Conservation (phyloP, 37 sponge, comb jelly and placozoan species). For the Spongia lamella region DNA sequence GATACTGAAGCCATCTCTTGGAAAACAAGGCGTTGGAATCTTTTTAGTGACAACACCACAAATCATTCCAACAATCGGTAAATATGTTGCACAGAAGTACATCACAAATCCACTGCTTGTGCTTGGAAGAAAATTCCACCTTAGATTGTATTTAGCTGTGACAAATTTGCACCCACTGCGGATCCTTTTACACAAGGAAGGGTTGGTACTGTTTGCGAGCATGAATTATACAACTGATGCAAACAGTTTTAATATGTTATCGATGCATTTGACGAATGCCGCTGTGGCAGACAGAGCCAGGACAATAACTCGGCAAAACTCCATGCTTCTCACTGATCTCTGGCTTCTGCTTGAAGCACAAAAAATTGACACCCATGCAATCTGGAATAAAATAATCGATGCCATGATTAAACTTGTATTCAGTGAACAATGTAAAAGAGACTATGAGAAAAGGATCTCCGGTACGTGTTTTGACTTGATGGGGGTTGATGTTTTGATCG, state of each 20-base stretch:
- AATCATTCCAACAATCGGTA: constrained; percentile 39
- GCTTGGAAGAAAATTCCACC: constrained; percentile 76
- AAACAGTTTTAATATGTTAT: constrained; percentile 24
- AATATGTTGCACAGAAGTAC: constrained; percentile 72
- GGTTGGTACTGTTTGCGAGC: constrained; percentile 81
- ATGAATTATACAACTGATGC: constrained; percentile 60
- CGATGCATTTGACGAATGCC: constrained; percentile 84
- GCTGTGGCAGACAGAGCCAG: constrained; percentile 82
- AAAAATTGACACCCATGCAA: constrained; percentile 17
- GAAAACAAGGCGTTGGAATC: constrained; percentile 78
- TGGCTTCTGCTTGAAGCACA: constrained; percentile 40
- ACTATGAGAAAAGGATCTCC: constrained; percentile 41
- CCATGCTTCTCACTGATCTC: constrained; percentile 74
- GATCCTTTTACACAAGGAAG: constrained; percentile 80
- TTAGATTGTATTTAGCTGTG: constrained; percentile 79
- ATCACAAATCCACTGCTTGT: constrained; percentile 70
- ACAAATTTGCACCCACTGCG: constrained; percentile 75
- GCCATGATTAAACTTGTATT: constrained; percentile 69
- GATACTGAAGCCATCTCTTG: constrained; percentile 87
- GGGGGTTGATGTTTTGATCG: constrained; percentile 82
- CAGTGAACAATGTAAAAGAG: constrained; percentile 69
- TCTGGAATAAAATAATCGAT: constrained; percentile 59
- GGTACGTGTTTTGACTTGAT: constrained; percentile 89
- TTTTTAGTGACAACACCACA: constrained; percentile 26
- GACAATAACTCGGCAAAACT: constrained; percentile 50